Evolutionary conservation across 2,113 vertebrate species (phyloP).

Genomic region (Laticauda laticaudata): DNA sequence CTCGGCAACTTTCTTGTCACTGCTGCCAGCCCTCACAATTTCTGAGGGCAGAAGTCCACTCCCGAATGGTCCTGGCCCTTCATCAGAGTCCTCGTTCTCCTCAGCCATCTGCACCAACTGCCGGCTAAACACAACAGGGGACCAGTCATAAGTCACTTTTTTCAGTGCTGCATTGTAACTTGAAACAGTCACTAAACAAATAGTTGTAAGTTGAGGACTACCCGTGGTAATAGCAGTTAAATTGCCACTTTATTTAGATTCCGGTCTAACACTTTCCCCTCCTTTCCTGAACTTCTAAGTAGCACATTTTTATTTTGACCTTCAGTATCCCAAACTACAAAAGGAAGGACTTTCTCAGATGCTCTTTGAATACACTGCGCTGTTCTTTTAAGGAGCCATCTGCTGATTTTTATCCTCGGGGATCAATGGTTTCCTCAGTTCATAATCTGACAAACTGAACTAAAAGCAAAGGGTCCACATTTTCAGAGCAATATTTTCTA

Average conservation of each 20-base stretch:
- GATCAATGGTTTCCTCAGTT: constrained; percentile 63
- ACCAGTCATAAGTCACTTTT: not conserved
- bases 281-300: constrained; percentile 33
- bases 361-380: constrained; percentile 59
- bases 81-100: too few relatives aligned
- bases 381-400: constrained; percentile 62
- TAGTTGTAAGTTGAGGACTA: not conserved
- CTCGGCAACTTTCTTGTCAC: too few relatives aligned
- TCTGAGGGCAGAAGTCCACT: too few relatives aligned
- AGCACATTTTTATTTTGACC: constrained; percentile 42
- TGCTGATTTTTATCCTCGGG: constrained; percentile 67
- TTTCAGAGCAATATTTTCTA: constrained; percentile 37
- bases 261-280: constrained; percentile 33
- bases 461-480: constrained; percentile 49
- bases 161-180: not conserved
- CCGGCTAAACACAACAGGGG: too few relatives aligned
- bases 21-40: too few relatives aligned
- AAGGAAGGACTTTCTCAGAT: constrained; percentile 58
- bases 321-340: constrained; percentile 65
- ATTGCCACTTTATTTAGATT: constrained; percentile 28
- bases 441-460: constrained; percentile 62
- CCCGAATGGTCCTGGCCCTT: too few relatives aligned
- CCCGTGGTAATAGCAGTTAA: constrained; percentile 27
- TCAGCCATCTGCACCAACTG: too few relatives aligned
- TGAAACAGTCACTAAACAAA: not conserved